Evolutionary conservation across 2,797 vertebrate species (phyloP).

Genomic region (Anabacerthia variegaticeps): DNA sequence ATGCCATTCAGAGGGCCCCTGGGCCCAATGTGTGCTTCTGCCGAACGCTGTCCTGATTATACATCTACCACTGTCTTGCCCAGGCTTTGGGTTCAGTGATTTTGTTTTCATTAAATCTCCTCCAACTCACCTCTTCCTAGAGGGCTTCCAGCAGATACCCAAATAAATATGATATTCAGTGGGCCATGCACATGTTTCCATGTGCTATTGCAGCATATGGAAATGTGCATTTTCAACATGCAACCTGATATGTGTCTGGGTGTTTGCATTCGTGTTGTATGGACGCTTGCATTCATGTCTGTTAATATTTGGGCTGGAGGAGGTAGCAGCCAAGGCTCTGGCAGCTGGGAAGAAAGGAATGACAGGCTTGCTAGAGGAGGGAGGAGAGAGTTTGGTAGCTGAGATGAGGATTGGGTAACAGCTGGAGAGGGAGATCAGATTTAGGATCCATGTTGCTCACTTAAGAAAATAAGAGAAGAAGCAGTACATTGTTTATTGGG

Average conservation of each 20-base stretch:
- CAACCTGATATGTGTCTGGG: neutral
- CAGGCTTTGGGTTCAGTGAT: neutral
- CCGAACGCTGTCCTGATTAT: neutral
- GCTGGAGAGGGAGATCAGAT: slow-evolving; percentile 41
- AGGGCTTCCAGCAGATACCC: neutral
- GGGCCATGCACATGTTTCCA: neutral
- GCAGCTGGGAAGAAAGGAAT: slow-evolving; percentile 58
- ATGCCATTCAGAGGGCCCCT: slow-evolving; percentile 23
- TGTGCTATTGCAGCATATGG: neutral
- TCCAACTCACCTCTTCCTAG: neutral
- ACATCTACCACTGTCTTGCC: neutral
- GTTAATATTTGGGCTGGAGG: neutral
- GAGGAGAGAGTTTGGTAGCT: slow-evolving; percentile 7
- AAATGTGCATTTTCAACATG: neutral
- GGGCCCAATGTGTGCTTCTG: slow-evolving; percentile 7
- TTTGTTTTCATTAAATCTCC: neutral
- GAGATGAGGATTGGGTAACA: slow-evolving; percentile 37
- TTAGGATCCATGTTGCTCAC: slow-evolving; percentile 47
- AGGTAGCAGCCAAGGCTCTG: neutral
- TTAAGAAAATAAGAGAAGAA: slow-evolving; percentile 39
- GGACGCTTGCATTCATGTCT: neutral
- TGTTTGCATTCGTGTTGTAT: neutral
- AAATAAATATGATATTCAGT: neutral
- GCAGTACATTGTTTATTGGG: slow-evolving; percentile 15
- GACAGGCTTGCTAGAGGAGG: slow-evolving; percentile 33